Evolutionary conservation across 2,113 vertebrate genomes (phyloP).

Genomic region (Melospiza georgiana): DNA sequence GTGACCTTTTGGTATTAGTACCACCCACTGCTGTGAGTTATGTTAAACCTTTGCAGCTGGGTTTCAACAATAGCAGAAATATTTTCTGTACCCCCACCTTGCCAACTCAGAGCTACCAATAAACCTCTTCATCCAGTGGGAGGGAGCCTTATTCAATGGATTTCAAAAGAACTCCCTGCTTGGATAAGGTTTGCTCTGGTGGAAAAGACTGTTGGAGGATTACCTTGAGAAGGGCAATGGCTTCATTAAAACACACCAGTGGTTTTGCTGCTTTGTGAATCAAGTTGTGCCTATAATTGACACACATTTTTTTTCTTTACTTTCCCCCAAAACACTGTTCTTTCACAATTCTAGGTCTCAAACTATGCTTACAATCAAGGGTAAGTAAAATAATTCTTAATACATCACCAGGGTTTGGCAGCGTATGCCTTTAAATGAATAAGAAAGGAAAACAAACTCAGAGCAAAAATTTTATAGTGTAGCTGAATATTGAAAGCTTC

Average conservation of each 20-base stretch:
- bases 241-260: neutral
- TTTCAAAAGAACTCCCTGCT: neutral
- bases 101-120: neutral
- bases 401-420: neutral
- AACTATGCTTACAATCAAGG: neutral
- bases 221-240: neutral
- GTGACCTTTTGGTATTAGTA: neutral
- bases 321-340: neutral
- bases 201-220: neutral
- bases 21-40: neutral
- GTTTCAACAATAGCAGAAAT: neutral
- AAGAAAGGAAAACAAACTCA: neutral
- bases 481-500: neutral
- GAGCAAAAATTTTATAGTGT: neutral
- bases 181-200: neutral
- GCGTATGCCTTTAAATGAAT: neutral
- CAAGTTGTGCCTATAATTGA: neutral
- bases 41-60: constrained; percentile 6
- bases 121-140: neutral
- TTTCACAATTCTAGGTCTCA: neutral
- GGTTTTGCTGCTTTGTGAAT: neutral
- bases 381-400: neutral
- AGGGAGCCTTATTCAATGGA: neutral
- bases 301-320: neutral
- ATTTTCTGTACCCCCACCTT: neutral